These are phyloP conservation scores for Girardinichthys multiradiatus DNA, from an alignment of 2,113 vertebrate genomes.

Conservation along the genomic window DNA sequence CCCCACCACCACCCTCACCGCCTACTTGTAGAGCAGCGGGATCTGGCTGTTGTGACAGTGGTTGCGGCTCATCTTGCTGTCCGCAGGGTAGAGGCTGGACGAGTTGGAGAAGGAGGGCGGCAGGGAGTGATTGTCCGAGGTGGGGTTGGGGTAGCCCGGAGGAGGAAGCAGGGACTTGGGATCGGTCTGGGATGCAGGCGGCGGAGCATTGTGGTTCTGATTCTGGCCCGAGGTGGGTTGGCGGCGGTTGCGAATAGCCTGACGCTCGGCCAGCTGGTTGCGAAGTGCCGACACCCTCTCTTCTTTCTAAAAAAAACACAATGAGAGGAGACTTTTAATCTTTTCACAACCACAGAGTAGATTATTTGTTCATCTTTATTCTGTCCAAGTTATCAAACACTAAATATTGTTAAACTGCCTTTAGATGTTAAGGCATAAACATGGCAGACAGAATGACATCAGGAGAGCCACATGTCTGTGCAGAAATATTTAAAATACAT, in stretches of 20 bases:
- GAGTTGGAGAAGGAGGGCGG: conserved; percentile 83
- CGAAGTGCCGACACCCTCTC: conserved; percentile 90
- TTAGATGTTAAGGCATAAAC: too few relatives aligned
- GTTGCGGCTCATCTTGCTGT: conserved; percentile 88
- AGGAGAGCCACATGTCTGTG: too few relatives aligned
- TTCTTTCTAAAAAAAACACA: conserved; percentile 84
- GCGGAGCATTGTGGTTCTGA: conserved; percentile 79
- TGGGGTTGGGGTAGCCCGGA: conserved; percentile 80
- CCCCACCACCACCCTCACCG: not conserved
- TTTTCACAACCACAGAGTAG: not conserved
- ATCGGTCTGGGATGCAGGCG: conserved; percentile 68
- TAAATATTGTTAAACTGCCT: not conserved
- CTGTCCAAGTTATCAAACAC: not conserved
- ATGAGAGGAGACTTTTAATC: not conserved
- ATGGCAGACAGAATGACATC: too few relatives aligned
- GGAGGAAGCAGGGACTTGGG: conserved; percentile 81
- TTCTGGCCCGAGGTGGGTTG: conserved; percentile 80
- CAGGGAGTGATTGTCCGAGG: conserved; percentile 81
- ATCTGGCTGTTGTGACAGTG: conserved; percentile 93
- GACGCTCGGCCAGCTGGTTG: conserved; percentile 89
- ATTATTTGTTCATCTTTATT: not conserved
- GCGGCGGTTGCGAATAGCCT: conserved; percentile 88
- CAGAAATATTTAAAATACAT: too few relatives aligned
- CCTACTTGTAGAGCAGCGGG: conserved; percentile 90
- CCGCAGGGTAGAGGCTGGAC: conserved; percentile 83